Conservation (phyloP, 2,888 invertebrate genomes). For the Eucera pruinosa region DNA sequence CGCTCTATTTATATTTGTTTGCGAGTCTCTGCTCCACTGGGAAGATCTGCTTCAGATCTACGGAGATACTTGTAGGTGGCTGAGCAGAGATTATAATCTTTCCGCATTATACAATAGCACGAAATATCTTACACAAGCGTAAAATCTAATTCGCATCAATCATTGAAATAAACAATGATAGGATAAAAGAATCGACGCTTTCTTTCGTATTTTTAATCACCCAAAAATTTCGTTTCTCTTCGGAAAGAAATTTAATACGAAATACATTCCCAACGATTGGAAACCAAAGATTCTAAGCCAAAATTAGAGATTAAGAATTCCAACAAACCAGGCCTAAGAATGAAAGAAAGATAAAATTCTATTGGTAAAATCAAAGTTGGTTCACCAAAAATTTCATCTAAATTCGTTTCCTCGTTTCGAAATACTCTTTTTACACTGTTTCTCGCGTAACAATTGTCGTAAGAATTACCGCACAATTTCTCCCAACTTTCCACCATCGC, state of each 20-base stretch:
- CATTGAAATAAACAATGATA: neutral
- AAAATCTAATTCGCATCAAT: no score
- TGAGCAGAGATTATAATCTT: neutral
- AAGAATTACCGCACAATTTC: slow-evolving; percentile 43
- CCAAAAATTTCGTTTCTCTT: no score
- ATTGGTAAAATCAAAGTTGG: no score
- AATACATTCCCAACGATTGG: no score
- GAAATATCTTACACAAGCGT: neutral
- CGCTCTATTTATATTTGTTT: slow-evolving; percentile 70
- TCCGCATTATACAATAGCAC: neutral
- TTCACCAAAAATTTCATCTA: neutral
- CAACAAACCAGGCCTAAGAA: no score
- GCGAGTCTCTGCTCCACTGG: slow-evolving; percentile 39
- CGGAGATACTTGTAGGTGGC: slow-evolving; percentile 21
- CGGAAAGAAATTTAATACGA: no score
- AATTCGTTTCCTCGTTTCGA: no score
- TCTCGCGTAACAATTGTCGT: neutral
- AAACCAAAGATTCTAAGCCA: no score
- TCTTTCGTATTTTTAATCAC: neutral
- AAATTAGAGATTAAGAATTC: no score
- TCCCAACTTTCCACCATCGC: slow-evolving; percentile 43
- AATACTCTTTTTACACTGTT: no score
- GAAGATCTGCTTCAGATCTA: slow-evolving; percentile 40
- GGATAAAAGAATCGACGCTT: neutral
- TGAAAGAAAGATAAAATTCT: no score